Evolutionary conservation across 2,888 invertebrate genomes (phyloP).

Genomic region (Parnassius smintheus): DNA sequence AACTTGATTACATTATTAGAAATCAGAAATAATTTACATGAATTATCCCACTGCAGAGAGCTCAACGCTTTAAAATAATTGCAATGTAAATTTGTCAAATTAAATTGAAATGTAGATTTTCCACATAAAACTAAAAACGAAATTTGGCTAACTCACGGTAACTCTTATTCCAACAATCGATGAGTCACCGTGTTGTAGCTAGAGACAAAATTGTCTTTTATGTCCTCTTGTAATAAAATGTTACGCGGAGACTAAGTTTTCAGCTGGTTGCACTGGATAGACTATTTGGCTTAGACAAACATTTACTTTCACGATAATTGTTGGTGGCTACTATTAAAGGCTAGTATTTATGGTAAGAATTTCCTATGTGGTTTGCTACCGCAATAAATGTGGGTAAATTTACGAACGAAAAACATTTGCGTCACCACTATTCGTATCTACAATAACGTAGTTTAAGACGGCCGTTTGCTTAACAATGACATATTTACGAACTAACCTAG

Average conservation of each 20-base stretch:
- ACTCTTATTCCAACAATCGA: slow-evolving; percentile 1
- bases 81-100: slow-evolving; percentile 26
- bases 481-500: slow-evolving; percentile 24
- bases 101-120: slow-evolving; percentile 29
- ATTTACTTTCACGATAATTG: slow-evolving; percentile 21
- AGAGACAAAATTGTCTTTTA: slow-evolving; percentile 3
- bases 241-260: slow-evolving; percentile 15
- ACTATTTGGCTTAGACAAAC: slow-evolving; percentile 8
- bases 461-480: slow-evolving; percentile 27
- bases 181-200: slow-evolving; percentile 1
- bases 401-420: slow-evolving; percentile 10
- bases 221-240: slow-evolving; percentile 16
- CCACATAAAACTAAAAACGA: slow-evolving; percentile 13
- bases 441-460: slow-evolving; percentile 7
- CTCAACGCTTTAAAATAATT: slow-evolving; percentile 23
- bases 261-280: slow-evolving; percentile 11
- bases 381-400: slow-evolving; percentile 16
- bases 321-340: slow-evolving; percentile 16
- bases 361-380: slow-evolving; percentile 9
- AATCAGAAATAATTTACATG: slow-evolving; percentile 24
- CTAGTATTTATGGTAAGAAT: slow-evolving; percentile 19
- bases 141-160: slow-evolving; percentile 1
- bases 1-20: slow-evolving; percentile 21
- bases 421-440: slow-evolving; percentile 12
- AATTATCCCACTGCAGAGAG: slow-evolving; percentile 18